Evolutionary conservation across 92 coral and sea anemone species (phyloP).

Genomic region (Porites evermanni): DNA sequence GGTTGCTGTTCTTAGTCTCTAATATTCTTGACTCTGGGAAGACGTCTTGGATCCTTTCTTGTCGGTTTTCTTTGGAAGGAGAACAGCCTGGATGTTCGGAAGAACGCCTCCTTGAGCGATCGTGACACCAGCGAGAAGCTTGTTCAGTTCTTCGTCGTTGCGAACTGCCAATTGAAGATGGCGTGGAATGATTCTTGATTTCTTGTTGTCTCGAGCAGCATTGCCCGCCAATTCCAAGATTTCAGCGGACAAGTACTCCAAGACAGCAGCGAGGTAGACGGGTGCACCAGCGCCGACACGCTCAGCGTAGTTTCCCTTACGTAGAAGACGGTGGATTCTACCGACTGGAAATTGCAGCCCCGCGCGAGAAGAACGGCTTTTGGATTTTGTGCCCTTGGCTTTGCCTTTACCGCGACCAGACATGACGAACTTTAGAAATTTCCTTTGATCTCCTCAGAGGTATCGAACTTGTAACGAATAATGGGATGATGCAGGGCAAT

Average conservation of each 20-base stretch:
- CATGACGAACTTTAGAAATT: constrained; percentile 28
- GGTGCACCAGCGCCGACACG: constrained; percentile 88
- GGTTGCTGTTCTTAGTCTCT: neutral
- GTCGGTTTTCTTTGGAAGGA: constrained; percentile 75
- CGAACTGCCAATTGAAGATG: constrained; percentile 82
- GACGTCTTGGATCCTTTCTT: constrained; percentile 51
- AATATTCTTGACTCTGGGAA: constrained; percentile 80
- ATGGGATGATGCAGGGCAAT: neutral
- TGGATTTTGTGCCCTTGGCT: constrained; percentile 79
- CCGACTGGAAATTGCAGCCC: constrained; percentile 88
- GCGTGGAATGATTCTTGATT: constrained; percentile 80
- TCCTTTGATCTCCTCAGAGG: no score
- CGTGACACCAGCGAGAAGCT: constrained; percentile 80
- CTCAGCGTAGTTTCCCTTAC: constrained; percentile 75
- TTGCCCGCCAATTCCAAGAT: constrained; percentile 87
- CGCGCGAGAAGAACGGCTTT: constrained; percentile 78
- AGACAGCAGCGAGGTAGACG: constrained; percentile 85
- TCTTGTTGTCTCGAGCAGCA: constrained; percentile 89
- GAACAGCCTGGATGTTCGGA: constrained; percentile 84
- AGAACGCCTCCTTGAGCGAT: constrained; percentile 85
- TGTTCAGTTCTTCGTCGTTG: constrained; percentile 84
- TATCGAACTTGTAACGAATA: neutral
- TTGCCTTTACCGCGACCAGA: constrained; percentile 91
- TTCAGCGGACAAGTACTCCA: constrained; percentile 85
- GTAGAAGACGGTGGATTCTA: constrained; percentile 81